Conservation (phyloP, 1,140 invertebrate species). For the Bombus haemorrhoidalis region DNA sequence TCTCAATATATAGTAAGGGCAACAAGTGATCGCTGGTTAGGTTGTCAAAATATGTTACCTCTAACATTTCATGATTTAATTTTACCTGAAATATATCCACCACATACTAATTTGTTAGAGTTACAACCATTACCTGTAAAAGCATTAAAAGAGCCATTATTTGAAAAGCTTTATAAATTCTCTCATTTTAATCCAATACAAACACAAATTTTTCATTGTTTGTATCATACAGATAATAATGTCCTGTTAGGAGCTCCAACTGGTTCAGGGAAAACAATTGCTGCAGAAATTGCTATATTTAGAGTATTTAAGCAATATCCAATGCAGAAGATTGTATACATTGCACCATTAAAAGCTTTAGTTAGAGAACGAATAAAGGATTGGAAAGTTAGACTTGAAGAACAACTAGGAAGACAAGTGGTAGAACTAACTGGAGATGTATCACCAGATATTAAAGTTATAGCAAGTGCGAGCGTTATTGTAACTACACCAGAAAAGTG, state of each 20-base stretch:
- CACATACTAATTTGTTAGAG: slow-evolving; percentile 96
- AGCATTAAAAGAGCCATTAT: slow-evolving; percentile 89
- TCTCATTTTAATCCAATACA: slow-evolving; percentile 99
- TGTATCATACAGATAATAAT: slow-evolving; percentile 98
- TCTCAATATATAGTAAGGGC: slow-evolving; percentile 95
- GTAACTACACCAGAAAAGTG: slow-evolving; percentile 99
- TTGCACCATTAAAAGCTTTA: slow-evolving; percentile 98
- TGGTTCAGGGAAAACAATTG: slow-evolving; percentile 99
- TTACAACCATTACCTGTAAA: slow-evolving; percentile 94
- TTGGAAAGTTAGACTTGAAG: slow-evolving; percentile 95
- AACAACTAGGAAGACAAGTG: slow-evolving; percentile 91
- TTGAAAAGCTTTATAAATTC: slow-evolving; percentile 94
- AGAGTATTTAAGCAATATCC: slow-evolving; percentile 94
- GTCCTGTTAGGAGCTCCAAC: slow-evolving; percentile 98
- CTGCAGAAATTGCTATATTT: slow-evolving; percentile 98
- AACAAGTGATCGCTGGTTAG: slow-evolving; percentile 95
- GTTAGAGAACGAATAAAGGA: slow-evolving; percentile 98
- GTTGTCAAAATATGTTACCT: slow-evolving; percentile 88
- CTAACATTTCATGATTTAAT: slow-evolving; percentile 95
- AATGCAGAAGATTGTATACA: slow-evolving; percentile 96
- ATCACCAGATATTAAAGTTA: slow-evolving; percentile 94
- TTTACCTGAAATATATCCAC: slow-evolving; percentile 95
- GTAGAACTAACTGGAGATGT: slow-evolving; percentile 99
- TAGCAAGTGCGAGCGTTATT: slow-evolving; percentile 94
- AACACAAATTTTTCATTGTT: slow-evolving; percentile 98